Evolutionary conservation across 2,888 invertebrate genomes (phyloP).

Genomic region (Tenthredo livida): DNA sequence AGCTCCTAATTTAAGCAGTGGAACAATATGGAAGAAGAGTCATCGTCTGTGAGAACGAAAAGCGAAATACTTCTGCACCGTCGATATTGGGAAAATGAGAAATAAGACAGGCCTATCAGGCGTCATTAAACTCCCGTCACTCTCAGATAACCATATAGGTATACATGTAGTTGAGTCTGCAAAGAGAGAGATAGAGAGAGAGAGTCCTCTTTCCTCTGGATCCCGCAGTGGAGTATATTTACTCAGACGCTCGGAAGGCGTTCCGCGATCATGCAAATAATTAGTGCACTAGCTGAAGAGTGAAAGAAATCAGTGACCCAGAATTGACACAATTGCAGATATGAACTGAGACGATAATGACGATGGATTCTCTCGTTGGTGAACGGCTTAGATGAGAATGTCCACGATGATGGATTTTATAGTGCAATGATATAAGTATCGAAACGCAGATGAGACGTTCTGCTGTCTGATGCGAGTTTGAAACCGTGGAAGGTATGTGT

Average conservation of each 20-base stretch:
- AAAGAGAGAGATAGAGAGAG: background rate
- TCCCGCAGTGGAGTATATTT: background rate
- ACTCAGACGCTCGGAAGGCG: background rate
- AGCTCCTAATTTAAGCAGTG: background rate
- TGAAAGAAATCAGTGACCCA: conserved; percentile 24
- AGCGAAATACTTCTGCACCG: background rate
- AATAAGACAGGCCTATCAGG: conserved; percentile 48
- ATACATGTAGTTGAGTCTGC: background rate
- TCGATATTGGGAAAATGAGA: conserved; percentile 32
- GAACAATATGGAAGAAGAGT: background rate
- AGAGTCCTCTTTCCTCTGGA: background rate
- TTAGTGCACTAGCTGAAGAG: conserved; percentile 5
- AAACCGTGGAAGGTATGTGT: background rate
- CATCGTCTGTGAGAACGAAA: background rate
- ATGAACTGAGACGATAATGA: background rate
- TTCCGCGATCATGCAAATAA: background rate
- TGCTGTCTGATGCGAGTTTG: background rate
- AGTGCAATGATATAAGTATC: background rate
- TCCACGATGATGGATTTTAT: background rate
- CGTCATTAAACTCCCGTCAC: conserved; percentile 65
- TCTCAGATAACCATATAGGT: conserved; percentile 55
- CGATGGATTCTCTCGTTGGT: background rate
- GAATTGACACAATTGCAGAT: background rate
- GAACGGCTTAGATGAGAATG: background rate
- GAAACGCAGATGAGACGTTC: background rate